Evolutionary conservation across 2,113 vertebrate species (phyloP), one percentile per base, ranked within the genome.

Genomic region (Petrocephalus microphthalmus): DNA sequence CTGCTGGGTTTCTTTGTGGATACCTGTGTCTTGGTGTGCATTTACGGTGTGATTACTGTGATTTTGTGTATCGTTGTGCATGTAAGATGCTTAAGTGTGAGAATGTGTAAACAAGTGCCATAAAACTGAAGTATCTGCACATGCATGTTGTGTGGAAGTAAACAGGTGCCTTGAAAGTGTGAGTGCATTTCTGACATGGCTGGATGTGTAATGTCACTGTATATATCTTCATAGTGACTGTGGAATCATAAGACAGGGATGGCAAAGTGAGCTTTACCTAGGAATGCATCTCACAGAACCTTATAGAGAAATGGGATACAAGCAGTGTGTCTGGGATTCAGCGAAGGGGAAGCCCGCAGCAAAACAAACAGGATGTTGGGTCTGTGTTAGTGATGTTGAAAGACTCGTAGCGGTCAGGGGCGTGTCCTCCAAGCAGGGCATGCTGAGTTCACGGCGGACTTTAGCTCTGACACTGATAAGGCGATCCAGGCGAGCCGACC

Each of bases 361-460:
- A 0, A 67, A 67, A 29, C 8, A 67, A 29, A 67, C n/a, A n/a
- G 25, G 60, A 64, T 10, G 51, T 10, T 11, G 0, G n/a, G 67
- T 78, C 71, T 78, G 67, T 64, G 71, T 19, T 78, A 78, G 5
- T 7, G 15, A 78, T 78, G 71, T 78, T 42, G 71, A 78, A 78
- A 78, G 25, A 71, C 10, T 7, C 0, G 67, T 37, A 15, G 71
- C 29, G 17, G 71, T 78, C 71, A 78, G 71, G 33, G 87, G 56
- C 6, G 0, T 82, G 67, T 86, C 10, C 10, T n/a, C 2, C 25
- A 25, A 42, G 87, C 42, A 29, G 45, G 91, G 85, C 84, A 91
- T 15, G 85, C 64, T 57, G 90, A 74, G 13, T 91, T 11, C 84
- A 89, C 10, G 22, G 37, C 93, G 94, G 90, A 95, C 94, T 95